These are phyloP conservation scores for Troides oblongomaculatus DNA, from an alignment of 2,888 invertebrate species.

Conservation along the genomic window DNA sequence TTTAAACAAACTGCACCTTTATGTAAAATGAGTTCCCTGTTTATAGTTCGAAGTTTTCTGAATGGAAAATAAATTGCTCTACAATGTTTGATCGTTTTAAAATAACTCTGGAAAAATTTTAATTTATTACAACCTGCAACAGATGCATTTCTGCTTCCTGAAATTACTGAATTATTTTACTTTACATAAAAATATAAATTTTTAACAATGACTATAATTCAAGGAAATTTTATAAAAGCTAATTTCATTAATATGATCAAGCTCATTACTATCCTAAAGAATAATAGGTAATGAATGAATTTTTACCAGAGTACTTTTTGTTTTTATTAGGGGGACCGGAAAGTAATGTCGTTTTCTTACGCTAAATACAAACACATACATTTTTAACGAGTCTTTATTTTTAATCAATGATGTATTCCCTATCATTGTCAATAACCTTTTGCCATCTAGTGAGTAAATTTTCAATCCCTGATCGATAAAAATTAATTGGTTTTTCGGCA, in stretches of 20 bases:
- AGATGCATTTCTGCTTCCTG: background rate
- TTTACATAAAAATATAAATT: background rate
- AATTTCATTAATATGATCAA: background rate
- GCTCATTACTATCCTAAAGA: background rate
- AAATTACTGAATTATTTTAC: background rate
- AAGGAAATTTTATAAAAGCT: background rate
- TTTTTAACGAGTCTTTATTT: too few species aligned
- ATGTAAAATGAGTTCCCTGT: slow-evolving; percentile 15
- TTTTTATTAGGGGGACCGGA: too few species aligned
- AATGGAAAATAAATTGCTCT: slow-evolving; percentile 17
- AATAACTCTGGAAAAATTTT: slow-evolving; percentile 10
- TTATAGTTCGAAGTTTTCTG: slow-evolving; percentile 11
- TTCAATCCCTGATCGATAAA: too few species aligned
- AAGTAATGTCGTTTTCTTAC: too few species aligned
- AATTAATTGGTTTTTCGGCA: too few species aligned
- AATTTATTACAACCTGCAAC: slow-evolving; percentile 16
- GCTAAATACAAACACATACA: too few species aligned
- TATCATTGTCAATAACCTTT: too few species aligned
- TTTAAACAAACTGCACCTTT: slow-evolving; percentile 14
- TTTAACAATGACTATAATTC: background rate
- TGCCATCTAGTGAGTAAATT: too few species aligned
- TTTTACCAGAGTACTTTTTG: background rate
- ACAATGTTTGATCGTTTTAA: slow-evolving; percentile 24
- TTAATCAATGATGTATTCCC: too few species aligned
- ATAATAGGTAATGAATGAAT: background rate